Conservation (phyloP, 2,797 vertebrate genomes). For the Parotocinclus haroldoi region DNA sequence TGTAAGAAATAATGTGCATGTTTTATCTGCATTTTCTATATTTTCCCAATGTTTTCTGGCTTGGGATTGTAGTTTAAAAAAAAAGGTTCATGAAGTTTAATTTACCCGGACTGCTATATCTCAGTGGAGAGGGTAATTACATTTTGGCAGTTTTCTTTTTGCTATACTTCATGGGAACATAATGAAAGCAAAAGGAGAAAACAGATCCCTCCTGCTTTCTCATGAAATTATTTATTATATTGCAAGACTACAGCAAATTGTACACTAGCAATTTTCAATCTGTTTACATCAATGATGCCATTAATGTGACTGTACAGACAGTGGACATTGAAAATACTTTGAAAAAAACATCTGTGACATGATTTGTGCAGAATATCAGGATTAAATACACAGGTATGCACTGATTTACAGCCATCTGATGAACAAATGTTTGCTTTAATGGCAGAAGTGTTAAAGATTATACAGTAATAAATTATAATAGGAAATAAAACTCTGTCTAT, state of each 20-base stretch:
- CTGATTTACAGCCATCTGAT: too few relatives aligned
- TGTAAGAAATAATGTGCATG: too few relatives aligned
- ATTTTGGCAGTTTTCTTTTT: constrained; percentile 6
- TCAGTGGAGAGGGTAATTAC: background rate
- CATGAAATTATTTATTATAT: constrained; percentile 13
- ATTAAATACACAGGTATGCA: background rate
- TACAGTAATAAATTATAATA: too few relatives aligned
- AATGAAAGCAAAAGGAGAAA: constrained; percentile 7
- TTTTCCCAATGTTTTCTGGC: too few relatives aligned
- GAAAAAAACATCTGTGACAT: constrained; percentile 12
- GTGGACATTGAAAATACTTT: constrained; percentile 3
- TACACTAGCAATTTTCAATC: constrained; percentile 11
- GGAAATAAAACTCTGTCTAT: too few relatives aligned
- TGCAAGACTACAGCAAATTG: background rate
- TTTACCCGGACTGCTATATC: background rate
- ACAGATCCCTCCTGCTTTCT: constrained; percentile 18
- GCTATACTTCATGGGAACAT: constrained; percentile 17
- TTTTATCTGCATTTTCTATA: too few relatives aligned
- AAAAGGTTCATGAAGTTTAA: too few relatives aligned
- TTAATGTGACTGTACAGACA: constrained; percentile 2
- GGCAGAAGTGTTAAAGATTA: too few relatives aligned
- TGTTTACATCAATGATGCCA: constrained; percentile 17
- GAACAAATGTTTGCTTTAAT: too few relatives aligned
- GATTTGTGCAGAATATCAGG: constrained; percentile 12
- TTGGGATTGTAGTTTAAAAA: too few relatives aligned